phyloP scores from a whole-genome alignment of 1,140 invertebrate genomes.

The Pogonus chalceus region DNA sequence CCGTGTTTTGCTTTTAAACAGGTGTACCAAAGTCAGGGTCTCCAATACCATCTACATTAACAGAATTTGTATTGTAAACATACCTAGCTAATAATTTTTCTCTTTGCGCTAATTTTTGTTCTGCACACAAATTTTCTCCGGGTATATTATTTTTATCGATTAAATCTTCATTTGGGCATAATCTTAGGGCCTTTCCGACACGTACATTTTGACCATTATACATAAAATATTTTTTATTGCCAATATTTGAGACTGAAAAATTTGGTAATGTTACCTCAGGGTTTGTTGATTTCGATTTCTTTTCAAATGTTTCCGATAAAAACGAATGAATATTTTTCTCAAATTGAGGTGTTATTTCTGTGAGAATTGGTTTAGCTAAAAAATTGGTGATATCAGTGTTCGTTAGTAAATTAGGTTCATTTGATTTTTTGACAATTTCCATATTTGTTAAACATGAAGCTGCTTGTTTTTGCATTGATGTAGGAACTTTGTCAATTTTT shows the following conservation, averaged over 20 bases:
- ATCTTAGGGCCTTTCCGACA: conserved; percentile 30
- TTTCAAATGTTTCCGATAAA: conserved; percentile 32
- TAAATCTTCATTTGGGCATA: conserved; percentile 30
- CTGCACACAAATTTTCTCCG: conserved; percentile 15
- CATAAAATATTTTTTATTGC: conserved; percentile 29
- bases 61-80: conserved; percentile 32
- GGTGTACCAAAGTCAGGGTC: conserved; percentile 51
- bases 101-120: conserved; percentile 22
- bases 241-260: conserved; percentile 11
- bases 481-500: background rate
- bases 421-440: background rate
- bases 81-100: conserved; percentile 35
- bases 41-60: conserved; percentile 41
- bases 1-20: conserved; percentile 33
- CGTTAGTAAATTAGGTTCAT: background rate
- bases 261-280: conserved; percentile 11
- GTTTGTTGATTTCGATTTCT: conserved; percentile 21
- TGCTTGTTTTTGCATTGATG: background rate
- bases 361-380: conserved; percentile 15
- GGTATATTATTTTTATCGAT: conserved; percentile 16
- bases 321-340: conserved; percentile 33
- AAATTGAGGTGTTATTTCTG: conserved; percentile 31
- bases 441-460: background rate
- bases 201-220: conserved; percentile 29
- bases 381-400: background rate